These are phyloP conservation scores for Phortica magna DNA, from an alignment of 2,888 invertebrate genomes.

Conservation along the genomic window DNA sequence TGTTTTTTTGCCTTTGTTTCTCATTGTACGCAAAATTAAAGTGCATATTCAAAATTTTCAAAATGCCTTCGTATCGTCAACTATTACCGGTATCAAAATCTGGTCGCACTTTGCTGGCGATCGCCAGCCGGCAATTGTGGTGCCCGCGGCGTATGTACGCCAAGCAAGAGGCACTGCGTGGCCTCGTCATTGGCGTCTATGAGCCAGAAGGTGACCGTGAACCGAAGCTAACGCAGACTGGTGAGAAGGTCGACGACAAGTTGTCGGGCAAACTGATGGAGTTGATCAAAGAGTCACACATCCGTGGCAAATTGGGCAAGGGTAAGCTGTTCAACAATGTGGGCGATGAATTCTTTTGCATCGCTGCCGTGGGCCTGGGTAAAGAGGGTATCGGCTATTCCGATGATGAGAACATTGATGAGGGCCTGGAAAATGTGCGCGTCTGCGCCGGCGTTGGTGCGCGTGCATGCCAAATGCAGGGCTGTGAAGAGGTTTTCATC, in stretches of 20 bases:
- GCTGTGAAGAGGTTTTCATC: constrained; percentile 79
- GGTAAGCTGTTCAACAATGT: constrained; percentile 54
- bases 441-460: constrained; percentile 82
- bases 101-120: background rate
- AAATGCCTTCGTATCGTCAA: constrained; percentile 8
- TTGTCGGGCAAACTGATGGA: constrained; percentile 77
- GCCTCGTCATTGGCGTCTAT: constrained; percentile 79
- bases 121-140: background rate
- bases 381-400: constrained; percentile 80
- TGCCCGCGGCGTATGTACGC: background rate
- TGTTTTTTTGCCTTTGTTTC: constrained; percentile 31
- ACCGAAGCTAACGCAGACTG: constrained; percentile 76
- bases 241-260: constrained; percentile 77
- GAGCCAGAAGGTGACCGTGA: constrained; percentile 71
- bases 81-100: background rate
- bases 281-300: constrained; percentile 68
- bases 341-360: constrained; percentile 57
- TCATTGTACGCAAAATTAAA: background rate
- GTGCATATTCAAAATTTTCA: background rate
- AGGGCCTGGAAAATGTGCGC: constrained; percentile 83
- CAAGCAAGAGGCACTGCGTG: constrained; percentile 64
- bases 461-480: constrained; percentile 77
- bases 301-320: constrained; percentile 50
- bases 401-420: constrained; percentile 82
- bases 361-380: constrained; percentile 85